Base-by-base conservation (phyloP, 2,888 invertebrate genomes). In the Melitaea athalia region DNA sequence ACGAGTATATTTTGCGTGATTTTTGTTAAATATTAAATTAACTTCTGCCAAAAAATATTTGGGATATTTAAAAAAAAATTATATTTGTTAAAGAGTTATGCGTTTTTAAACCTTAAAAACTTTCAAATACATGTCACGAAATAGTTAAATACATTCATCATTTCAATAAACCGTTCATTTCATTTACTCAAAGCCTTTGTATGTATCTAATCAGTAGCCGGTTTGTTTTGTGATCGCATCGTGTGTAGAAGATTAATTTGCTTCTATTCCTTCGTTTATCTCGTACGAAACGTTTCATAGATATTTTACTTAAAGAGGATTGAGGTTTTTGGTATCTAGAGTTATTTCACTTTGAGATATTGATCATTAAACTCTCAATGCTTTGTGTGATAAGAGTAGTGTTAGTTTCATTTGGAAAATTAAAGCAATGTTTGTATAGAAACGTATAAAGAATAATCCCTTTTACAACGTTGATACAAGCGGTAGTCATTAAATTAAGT, bases 311-410 rank as follows among this genome's bases (percentile, higher is more conserved):
- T 49, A 49, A 14, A 49, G 12, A 45, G 45, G 1, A 45, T 49
- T n/a, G 12, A 45, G 45, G 12, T 12, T 49, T 49, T 49, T n/a
- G 6, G n/a, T 49, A 49, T 49, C 47, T 49, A 14, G 5, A 14
- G 47, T 49, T 49, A n/a, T 49, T 49, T 49, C 47, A 49, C n/a
- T 49, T n/a, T 49, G 47, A 49, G 47, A n/a, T 49, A 49, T n/a
- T 45, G 45, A 45, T 10, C 47, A 49, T 49, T n/a, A n/a, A 49
- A 12, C 47, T 49, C 11, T 45, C 47, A 14, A n/a, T 14, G 14
- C 47, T 38, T 38, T 49, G n/a, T 49, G 47, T 49, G 47, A 49
- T 14, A n/a, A n/a, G 47, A 49, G n/a, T 49, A n/a, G 47, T 5
- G n/a, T 49, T 14, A 14, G n/a, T 0, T 49, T 49, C 14, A 49